Base-by-base conservation (phyloP, 92 coral and sea anemone species). In the Parazoanthus swiftii region DNA sequence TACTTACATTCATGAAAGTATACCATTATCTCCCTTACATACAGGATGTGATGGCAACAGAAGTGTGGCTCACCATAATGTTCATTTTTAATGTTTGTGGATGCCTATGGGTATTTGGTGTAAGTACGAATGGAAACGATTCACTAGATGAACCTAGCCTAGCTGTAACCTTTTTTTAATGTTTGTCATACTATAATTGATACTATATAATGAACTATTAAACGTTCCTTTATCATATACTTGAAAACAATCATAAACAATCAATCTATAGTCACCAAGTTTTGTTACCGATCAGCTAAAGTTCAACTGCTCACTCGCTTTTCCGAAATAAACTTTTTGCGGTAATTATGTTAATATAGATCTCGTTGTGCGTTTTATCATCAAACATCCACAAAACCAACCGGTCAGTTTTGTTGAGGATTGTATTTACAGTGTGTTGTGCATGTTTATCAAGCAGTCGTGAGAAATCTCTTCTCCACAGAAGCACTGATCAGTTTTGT, bases 41-140 rank as follows among this genome's bases (percentile, higher is more conserved):
- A 77, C 78, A 97, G 99, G 94, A 91, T 58, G 95, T 95, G 59
- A 91, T 95, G 91, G 97, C 98, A 70, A 81, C 86, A 42, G 95
- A 97, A 82, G 92, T 93, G 20, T 90, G 94, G 63, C 79, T 97
- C 11, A 91, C 97, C 21, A 91, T 94, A 65, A 90, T 95, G 42
- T 88, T 97, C n/a, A 81, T 94, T 46, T 79, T 94, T 83, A 97
- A 95, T 86, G 63, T 89, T 48, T 66, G 93, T 75, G 99, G 99
- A 59, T 79, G 91, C 50, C 79, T 92, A 43, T 96, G 95, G 93
- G 91, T 95, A 14, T 92, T 93, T 3, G 51, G 86, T 83, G 98
- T 96, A 93, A 90, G 94, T 78, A 65, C 1, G 59, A 54, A 18
- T 3, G 18, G 14, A 54, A 54, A 54, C 18, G 2, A 1, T 54